Base-by-base conservation (phyloP, 2,888 invertebrate genomes). In the Scaptomyza cyrtandrae region DNA sequence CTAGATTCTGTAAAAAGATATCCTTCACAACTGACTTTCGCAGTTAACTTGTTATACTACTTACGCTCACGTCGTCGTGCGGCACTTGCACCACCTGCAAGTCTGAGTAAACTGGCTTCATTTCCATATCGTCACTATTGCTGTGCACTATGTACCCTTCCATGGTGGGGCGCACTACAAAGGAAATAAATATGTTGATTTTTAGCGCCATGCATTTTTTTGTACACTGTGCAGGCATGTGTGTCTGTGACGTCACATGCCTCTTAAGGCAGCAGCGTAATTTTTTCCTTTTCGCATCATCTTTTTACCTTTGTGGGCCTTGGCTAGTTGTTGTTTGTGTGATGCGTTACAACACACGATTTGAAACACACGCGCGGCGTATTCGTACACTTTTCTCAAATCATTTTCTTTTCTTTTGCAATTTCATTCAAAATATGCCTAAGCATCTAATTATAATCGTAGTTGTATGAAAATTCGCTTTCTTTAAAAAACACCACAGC, bases 141-240 rank as follows among this genome's bases (percentile, higher is more conserved):
- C 90, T 78, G 48, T 88, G 93, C 90, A 95, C 94, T 88, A 95
- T 95, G 91, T 94, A 95, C 92, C 94, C 95, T 92, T 95, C 95
- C 95, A 95, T 95, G 46, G 59, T 50, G 43, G 27, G 45, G 35
- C 39, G 37, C 45, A 37, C 75, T 75, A 37, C 14, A 66, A 72
- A 27, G 16, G 11, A 31, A 33, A 49, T 37, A 27, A 39, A 39
- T 27, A 37, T 49, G 44, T 59, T 45, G 46, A 10, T 10, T 9
- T 41, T 41, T 16, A 16, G 16, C 16, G 41, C 2, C 16, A 10
- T 41, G 16, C 41, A 41, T 10, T 29, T 45, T 29, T 27, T 46
- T 33, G 48, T 54, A 41, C 7, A 35, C 29, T 31, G 16, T 37
- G 14, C 10, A 61, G 58, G 57, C 63, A 54, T 61, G 14, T 56